Percentiles rank a stretch among this genome's conserved stretches.
phyloP scores from a whole-genome alignment of 2,888 invertebrate genomes.

The Eupithecia subumbrata region DNA sequence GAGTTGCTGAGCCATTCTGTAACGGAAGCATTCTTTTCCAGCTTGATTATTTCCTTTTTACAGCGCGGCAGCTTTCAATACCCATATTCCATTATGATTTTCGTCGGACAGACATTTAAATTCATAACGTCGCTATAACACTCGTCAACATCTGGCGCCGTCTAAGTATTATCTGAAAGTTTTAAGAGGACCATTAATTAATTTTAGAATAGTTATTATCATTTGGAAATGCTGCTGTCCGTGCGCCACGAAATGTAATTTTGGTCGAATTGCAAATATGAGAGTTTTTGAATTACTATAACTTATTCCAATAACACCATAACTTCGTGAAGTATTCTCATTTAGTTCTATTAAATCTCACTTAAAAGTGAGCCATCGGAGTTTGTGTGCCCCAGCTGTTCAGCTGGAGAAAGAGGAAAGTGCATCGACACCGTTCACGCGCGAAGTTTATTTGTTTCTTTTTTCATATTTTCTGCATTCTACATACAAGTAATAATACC shows the following conservation, averaged over 20 bases:
- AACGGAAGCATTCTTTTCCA: slow-evolving; percentile 68
- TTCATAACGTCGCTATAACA: slow-evolving; percentile 78
- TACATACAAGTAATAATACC: too few relatives aligned
- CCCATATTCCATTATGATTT: slow-evolving; percentile 66
- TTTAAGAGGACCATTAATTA: slow-evolving; percentile 70
- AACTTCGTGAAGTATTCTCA: background rate
- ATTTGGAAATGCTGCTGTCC: slow-evolving; percentile 37
- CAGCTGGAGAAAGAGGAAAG: background rate
- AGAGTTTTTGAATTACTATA: background rate
- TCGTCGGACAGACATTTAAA: slow-evolving; percentile 74
- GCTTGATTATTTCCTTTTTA: slow-evolving; percentile 75
- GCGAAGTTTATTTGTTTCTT: background rate
- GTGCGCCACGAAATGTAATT: slow-evolving; percentile 9
- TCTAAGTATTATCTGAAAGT: slow-evolving; percentile 70
- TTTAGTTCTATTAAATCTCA: background rate
- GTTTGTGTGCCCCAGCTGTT: background rate
- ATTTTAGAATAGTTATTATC: slow-evolving; percentile 59
- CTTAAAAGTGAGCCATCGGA: background rate
- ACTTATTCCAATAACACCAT: background rate
- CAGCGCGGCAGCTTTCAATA: slow-evolving; percentile 65
- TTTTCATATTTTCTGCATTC: too few relatives aligned
- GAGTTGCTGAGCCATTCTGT: slow-evolving; percentile 66
- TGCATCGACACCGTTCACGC: background rate
- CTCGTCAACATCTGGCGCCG: slow-evolving; percentile 77
- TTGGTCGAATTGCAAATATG: background rate